A percentile compares a stretch with the other conserved stretches of the same genome.
These are phyloP conservation scores for Syndactyla subalaris DNA, from an alignment of 2,797 vertebrate species.

Conservation along the genomic window DNA sequence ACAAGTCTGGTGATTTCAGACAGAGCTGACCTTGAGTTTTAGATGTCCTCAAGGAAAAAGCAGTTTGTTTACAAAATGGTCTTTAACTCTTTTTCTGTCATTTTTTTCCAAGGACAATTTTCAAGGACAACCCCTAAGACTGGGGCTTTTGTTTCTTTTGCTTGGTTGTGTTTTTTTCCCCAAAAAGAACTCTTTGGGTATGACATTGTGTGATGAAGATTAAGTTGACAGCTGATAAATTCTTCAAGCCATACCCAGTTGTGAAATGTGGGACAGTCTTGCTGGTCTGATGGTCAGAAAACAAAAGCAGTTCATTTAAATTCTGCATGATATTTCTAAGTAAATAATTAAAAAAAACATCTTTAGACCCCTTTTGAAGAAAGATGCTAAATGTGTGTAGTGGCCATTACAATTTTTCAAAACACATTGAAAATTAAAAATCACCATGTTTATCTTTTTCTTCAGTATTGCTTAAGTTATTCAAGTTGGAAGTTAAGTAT, in stretches of 20 bases:
- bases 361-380: background rate
- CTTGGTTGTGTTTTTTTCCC: background rate
- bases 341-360: background rate
- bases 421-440: background rate
- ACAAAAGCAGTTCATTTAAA: background rate
- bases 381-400: background rate
- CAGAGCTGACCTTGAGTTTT: slow-evolving; percentile 32
- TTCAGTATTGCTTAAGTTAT: background rate
- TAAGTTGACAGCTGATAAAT: background rate
- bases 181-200: background rate
- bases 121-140: background rate
- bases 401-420: background rate
- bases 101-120: slow-evolving; percentile 17
- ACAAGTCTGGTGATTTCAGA: slow-evolving; percentile 4
- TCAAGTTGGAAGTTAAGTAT: background rate
- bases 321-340: background rate
- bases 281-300: background rate
- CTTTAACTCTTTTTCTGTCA: slow-evolving; percentile 1
- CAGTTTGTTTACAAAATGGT: background rate
- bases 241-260: background rate
- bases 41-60: slow-evolving; percentile 18
- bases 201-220: background rate
- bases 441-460: background rate
- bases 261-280: background rate
- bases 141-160: accelerated